Conservation (phyloP, 2,113 vertebrate genomes). For the Lutjanus erythropterus region DNA sequence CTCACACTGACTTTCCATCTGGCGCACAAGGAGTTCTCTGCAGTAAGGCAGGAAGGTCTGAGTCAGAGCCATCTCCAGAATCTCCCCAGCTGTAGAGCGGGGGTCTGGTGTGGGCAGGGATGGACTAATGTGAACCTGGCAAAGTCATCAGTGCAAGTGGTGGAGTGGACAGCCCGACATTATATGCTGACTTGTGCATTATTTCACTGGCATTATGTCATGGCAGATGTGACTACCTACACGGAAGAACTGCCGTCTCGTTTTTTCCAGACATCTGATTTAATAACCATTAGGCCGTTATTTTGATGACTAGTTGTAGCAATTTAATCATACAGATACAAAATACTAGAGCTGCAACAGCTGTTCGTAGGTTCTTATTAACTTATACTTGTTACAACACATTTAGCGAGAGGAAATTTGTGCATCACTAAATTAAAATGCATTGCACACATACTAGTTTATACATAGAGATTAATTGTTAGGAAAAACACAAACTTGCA, state of each 20-base stretch:
- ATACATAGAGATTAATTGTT: not conserved
- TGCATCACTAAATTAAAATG: not conserved
- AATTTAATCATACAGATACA: conserved; percentile 3
- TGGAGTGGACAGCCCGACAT: conserved; percentile 3
- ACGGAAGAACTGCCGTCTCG: not conserved
- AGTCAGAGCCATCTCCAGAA: conserved; percentile 68
- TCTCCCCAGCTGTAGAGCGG: conserved; percentile 42
- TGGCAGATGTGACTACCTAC: conserved; percentile 27
- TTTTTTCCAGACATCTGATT: conserved; percentile 5
- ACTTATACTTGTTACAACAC: not conserved
- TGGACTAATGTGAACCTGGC: conserved; percentile 39
- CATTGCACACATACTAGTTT: no score
- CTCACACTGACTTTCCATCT: conserved; percentile 67
- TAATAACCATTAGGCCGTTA: not conserved
- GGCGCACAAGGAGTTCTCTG: conserved; percentile 42
- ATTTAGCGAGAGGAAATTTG: not conserved
- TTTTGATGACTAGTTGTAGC: not conserved
- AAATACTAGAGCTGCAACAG: not conserved
- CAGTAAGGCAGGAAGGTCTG: conserved; percentile 61
- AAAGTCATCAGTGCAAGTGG: conserved; percentile 56
- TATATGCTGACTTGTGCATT: conserved; percentile 18
- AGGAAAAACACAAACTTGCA: not conserved
- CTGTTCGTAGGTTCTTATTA: not conserved
- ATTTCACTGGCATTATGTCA: conserved; percentile 13
- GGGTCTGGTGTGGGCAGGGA: conserved; percentile 35